Evolutionary conservation across 2,113 vertebrate genomes (phyloP).

Genomic region (Onychostoma macrolepis): DNA sequence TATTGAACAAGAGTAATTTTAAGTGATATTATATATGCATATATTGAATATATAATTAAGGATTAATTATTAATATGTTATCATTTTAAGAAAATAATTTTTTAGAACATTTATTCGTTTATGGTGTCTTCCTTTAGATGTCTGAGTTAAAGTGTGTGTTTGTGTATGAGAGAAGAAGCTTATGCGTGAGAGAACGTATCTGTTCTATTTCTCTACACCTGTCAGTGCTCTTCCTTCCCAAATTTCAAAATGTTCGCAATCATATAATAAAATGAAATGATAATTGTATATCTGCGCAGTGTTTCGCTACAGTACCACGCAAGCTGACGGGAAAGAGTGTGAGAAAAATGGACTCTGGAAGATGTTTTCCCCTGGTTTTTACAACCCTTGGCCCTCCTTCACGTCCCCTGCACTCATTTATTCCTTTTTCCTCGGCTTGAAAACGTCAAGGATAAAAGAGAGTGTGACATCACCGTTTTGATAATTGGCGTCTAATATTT

Average conservation of each 20-base stretch:
- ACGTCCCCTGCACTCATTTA: conserved; percentile 43
- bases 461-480: conserved; percentile 69
- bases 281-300: conserved; percentile 52
- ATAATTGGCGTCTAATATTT: conserved; percentile 69
- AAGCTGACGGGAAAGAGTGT: conserved; percentile 22
- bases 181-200: conserved; percentile 19
- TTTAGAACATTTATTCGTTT: too few relatives aligned
- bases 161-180: neutral
- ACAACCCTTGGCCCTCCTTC: conserved; percentile 44
- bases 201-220: conserved; percentile 47
- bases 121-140: neutral
- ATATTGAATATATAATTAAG: neutral
- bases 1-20: neutral
- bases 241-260: conserved; percentile 51
- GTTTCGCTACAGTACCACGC: conserved; percentile 30
- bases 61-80: neutral
- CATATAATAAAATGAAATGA: conserved; percentile 52
- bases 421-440: conserved; percentile 38
- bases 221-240: conserved; percentile 38
- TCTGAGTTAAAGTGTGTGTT: neutral
- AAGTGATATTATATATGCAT: neutral
- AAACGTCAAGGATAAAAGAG: conserved; percentile 68
- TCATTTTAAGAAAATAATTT: neutral
- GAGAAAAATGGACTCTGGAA: conserved; percentile 47
- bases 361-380: conserved; percentile 26